Evolutionary conservation across 2,113 vertebrate genomes (phyloP), one percentile per base, ranked within the genome.

Genomic region (Vireo altiloquus): DNA sequence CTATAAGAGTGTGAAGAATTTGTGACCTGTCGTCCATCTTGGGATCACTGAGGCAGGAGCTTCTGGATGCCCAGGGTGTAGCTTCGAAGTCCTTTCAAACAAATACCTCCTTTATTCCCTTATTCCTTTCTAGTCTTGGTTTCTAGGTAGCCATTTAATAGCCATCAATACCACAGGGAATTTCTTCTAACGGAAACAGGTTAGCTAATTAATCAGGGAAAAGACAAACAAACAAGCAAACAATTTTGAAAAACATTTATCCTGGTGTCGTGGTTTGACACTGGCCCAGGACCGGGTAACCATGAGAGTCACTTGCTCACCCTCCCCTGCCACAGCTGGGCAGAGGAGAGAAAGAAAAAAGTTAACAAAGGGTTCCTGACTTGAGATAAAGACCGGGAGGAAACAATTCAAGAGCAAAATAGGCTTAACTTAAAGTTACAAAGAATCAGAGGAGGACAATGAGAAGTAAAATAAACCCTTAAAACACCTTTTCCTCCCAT

Each of bases 211-310:
- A 6, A 72, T 64, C 7, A 0, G 68, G 5, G 13, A 76, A 74
- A n/a, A 49, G 16, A 20, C 6, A 39, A 59, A 24, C 7, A 46
- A 39, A 19, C 2, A 35, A 39, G 16, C 2, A 35, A 75, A 60
- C 4, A 40, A 47, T 12, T 21, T 1, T 0, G 23, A 12, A 23
- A 42, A 35, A 3, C 2, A 28, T 12, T 63, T 75, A 19, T 49
- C 31, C 20, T 57, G 17, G n/a, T 37, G n/a, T 59, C n/a, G 6
- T 11, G n/a, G 15, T 25, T 37, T 59, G n/a, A 37, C 7, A 2
- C 35, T 25, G 7, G 23, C n/a, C 23, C 23, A 17, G 15, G 5
- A 1, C n/a, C 23, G 35, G 23, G n/a, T 23, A 59, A 15, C 15
- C 57, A 37, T 2, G 16, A 37, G 23, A 17, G 57, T 37, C 0